Base-by-base conservation (phyloP, 1,140 invertebrate genomes). In the Episyrphus balteatus region DNA sequence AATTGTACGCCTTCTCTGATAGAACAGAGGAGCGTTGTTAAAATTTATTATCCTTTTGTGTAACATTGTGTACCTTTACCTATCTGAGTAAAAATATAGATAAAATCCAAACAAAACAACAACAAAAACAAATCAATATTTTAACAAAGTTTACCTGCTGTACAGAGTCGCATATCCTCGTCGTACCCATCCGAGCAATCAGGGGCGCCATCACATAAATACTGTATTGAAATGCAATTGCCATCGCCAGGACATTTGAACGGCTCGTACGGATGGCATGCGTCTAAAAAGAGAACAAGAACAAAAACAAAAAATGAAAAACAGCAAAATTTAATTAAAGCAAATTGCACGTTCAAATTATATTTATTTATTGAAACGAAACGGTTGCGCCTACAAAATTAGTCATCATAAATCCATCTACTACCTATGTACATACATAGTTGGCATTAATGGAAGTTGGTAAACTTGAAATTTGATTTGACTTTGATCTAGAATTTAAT, bases 161-260 rank as follows among this genome's bases (percentile, higher is more conserved):
- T 94, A 70, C 92, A 97, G 15, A 97, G 80, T 59, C 88, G 77
- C 42, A 86, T 84, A 67, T 95, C 90, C 54, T 82, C 80, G 57
- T 92, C 86, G 44, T 65, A 68, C 37, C 90, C 90, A 57, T 95
- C 90, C 18, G 86, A 82, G 74, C 92, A 96, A 70, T 96, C 92
- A 1, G 89, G 86, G 0, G 90, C 90, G 33, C 92, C 92, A 61
- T 96, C 92, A 70, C 87, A 95, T 51, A 84, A 78, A 74, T 96
- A 96, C 66, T 93, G 89, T 68, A 95, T 94, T 47, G 89, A 92
- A 70, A 95, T 94, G 69, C 91, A 95, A 60, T 81, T 81, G 50
- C 84, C 82, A 62, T 92, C 86, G 47, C 88, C 89, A 2, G 92
- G 92, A 69, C 92, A 97, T 65, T 90, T 90, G 74, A 97, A 96